These are phyloP conservation scores for Scophthalmus maximus DNA, from an alignment of 2,113 vertebrate genomes.

Conservation along the genomic window DNA sequence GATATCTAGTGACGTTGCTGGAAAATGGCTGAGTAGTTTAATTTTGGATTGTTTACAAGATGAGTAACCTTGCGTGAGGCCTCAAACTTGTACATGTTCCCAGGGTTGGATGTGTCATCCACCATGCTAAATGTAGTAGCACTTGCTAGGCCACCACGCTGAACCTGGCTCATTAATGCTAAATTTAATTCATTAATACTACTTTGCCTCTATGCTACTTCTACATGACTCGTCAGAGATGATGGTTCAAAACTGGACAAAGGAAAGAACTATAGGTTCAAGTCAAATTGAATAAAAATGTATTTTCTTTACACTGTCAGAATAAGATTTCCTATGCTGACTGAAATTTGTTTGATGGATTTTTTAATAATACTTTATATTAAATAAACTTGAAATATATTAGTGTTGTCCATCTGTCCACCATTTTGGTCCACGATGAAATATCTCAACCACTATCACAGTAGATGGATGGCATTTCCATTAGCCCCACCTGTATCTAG, in stretches of 20 bases:
- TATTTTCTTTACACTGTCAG: not conserved
- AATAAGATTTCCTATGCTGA: not conserved
- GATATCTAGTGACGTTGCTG: constrained; percentile 20
- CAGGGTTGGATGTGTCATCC: constrained; percentile 17
- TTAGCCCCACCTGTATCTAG: too few species aligned
- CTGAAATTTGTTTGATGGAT: not conserved
- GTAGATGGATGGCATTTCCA: not conserved
- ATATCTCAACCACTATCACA: not conserved
- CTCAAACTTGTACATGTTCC: constrained; percentile 23
- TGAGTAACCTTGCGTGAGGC: constrained; percentile 18
- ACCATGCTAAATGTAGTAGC: constrained; percentile 21
- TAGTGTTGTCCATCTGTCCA: not conserved
- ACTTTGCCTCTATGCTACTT: not conserved
- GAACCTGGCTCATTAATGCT: constrained; percentile 19
- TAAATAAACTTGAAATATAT: not conserved
- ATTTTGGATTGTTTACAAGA: constrained; percentile 46
- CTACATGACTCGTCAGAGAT: constrained; percentile 12
- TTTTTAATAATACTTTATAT: constrained; percentile 5
- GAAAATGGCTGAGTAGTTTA: constrained; percentile 15
- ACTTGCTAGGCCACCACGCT: not conserved
- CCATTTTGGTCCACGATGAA: not conserved
- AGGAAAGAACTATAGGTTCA: not conserved
- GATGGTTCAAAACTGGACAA: constrained; percentile 10
- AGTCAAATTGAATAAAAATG: constrained; percentile 2
- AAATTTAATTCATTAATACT: constrained; percentile 23